A percentile compares a stretch with the other conserved stretches of the same genome.
Conservation (phyloP, 2,888 invertebrate species). For the Nomada lathburiana region DNA sequence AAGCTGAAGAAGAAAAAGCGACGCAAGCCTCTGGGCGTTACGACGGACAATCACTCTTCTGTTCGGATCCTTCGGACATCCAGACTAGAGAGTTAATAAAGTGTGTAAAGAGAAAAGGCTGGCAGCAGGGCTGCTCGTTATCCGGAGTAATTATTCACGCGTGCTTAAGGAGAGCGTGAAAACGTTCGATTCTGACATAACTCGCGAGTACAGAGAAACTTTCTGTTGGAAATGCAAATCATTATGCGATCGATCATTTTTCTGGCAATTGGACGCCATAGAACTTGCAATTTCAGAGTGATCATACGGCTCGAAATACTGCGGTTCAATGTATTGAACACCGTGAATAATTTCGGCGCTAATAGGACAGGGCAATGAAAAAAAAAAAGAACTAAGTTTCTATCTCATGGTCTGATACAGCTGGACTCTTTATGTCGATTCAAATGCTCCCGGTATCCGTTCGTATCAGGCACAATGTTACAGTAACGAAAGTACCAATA, state of each 20-base stretch:
- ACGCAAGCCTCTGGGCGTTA: conserved; percentile 25
- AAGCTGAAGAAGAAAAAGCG: conserved; percentile 15
- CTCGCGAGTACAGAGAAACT: not conserved
- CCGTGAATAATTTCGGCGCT: too few relatives aligned
- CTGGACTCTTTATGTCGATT: too few relatives aligned
- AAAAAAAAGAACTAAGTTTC: too few relatives aligned
- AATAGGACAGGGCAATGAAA: too few relatives aligned
- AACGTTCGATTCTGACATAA: conserved; percentile 35
- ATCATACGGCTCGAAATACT: too few relatives aligned
- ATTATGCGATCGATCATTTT: not conserved
- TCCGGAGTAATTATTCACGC: conserved; percentile 78
- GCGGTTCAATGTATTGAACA: too few relatives aligned
- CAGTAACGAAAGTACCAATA: too few relatives aligned
- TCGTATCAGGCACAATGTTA: too few relatives aligned
- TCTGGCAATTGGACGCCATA: too few relatives aligned
- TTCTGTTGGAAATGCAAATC: not conserved
- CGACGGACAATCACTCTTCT: conserved; percentile 73
- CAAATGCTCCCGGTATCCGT: too few relatives aligned
- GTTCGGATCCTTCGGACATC: conserved; percentile 70
- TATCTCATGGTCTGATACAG: too few relatives aligned
- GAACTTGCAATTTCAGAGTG: too few relatives aligned
- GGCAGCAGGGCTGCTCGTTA: conserved; percentile 71
- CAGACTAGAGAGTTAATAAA: conserved; percentile 78
- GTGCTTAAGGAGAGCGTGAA: conserved; percentile 67
- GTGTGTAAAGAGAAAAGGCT: conserved; percentile 79